phyloP scores from a whole-genome alignment of 2,797 vertebrate genomes.

The Chelon labrosus region DNA sequence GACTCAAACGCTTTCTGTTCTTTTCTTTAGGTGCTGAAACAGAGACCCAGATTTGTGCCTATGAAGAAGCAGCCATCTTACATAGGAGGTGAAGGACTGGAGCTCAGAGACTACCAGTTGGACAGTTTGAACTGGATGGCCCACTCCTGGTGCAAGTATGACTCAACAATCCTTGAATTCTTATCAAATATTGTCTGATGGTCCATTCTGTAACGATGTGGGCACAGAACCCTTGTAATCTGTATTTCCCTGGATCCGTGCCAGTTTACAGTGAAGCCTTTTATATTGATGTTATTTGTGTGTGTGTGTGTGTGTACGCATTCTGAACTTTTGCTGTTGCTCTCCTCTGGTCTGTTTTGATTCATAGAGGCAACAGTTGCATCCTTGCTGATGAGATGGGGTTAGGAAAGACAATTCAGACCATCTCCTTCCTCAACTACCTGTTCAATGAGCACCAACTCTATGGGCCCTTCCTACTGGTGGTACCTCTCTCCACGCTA shows the following conservation, averaged over 20 bases:
- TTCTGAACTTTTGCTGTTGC: neutral
- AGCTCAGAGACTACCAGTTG: conserved; percentile 97
- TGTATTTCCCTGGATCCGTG: neutral
- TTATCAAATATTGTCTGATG: neutral
- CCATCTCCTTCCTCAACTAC: conserved; percentile 95
- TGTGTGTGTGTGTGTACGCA: neutral
- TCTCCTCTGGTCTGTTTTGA: conserved; percentile 17
- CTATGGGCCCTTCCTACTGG: conserved; percentile 93
- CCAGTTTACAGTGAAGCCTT: neutral
- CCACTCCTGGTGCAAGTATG: conserved; percentile 99
- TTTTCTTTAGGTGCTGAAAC: conserved; percentile 90
- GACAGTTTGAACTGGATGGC: conserved; percentile 99
- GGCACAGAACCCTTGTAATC: too few species aligned
- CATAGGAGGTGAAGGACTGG: conserved; percentile 92
- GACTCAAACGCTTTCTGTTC: neutral
- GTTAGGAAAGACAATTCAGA: conserved; percentile 98
- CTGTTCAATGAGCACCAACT: conserved; percentile 95
- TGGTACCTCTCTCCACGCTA: conserved; percentile 96
- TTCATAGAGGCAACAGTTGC: conserved; percentile 92
- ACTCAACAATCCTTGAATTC: conserved; percentile 14
- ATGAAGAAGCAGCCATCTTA: conserved; percentile 96
- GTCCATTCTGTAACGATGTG: neutral
- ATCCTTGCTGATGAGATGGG: conserved; percentile 99
- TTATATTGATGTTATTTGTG: neutral
- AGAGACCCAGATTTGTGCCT: conserved; percentile 94